Conservation (phyloP, 2,888 invertebrate genomes). For the Scelioninae gen. 2 region DNA sequence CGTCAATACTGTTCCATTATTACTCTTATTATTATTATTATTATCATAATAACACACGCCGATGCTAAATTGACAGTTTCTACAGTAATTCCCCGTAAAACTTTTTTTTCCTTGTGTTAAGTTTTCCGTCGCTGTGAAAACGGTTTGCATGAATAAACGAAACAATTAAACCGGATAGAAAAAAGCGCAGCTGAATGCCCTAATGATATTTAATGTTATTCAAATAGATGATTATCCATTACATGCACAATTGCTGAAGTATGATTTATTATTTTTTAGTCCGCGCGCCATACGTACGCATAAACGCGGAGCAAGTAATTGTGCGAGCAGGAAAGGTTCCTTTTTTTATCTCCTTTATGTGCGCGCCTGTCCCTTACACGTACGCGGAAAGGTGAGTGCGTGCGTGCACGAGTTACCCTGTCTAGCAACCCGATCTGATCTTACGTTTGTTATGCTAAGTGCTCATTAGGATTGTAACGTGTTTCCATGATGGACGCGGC, state of each 20-base stretch:
- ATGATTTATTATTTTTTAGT: slow-evolving; percentile 58
- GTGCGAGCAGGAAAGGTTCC: slow-evolving; percentile 50
- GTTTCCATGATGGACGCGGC: slow-evolving; percentile 58
- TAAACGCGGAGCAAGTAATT: slow-evolving; percentile 55
- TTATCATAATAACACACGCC: too few relatives aligned
- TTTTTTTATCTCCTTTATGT: slow-evolving; percentile 45
- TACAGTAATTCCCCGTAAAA: too few relatives aligned
- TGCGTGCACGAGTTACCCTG: slow-evolving; percentile 61
- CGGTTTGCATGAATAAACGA: slow-evolving; percentile 40
- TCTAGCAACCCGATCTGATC: slow-evolving; percentile 70
- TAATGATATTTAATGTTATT: slow-evolving; percentile 55
- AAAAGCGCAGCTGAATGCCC: slow-evolving; percentile 35
- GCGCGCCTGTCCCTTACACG: slow-evolving; percentile 50
- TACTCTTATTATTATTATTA: too few relatives aligned
- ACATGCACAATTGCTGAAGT: slow-evolving; percentile 57
- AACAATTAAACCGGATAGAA: slow-evolving; percentile 43
- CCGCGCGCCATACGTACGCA: slow-evolving; percentile 37
- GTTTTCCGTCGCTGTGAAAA: slow-evolving; percentile 7
- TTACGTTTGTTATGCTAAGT: slow-evolving; percentile 74
- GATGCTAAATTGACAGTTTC: too few relatives aligned
- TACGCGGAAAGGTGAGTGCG: slow-evolving; percentile 52
- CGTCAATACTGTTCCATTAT: too few relatives aligned
- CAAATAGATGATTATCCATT: slow-evolving; percentile 58
- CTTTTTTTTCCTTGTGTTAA: too few relatives aligned
- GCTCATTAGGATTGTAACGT: slow-evolving; percentile 73